Percentiles rank a stretch among this genome's conserved stretches.
Evolutionary conservation across 2,113 vertebrate genomes (phyloP).

Genomic region (Hepsetus odoe): DNA sequence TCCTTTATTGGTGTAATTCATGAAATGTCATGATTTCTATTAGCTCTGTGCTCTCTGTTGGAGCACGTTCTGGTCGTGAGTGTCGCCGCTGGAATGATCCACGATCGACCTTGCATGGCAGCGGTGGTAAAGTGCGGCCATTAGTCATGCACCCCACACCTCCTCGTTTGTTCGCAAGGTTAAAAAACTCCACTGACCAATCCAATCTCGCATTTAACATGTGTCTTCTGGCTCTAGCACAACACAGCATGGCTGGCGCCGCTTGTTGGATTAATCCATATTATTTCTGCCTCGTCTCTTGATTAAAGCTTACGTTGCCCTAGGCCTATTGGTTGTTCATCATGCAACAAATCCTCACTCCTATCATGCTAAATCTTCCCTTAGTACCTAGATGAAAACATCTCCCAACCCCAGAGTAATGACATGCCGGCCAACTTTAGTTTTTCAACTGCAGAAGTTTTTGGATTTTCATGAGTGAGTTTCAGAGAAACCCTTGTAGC

Average conservation of each 20-base stretch:
- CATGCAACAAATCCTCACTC: slow-evolving; percentile 2
- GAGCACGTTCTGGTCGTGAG: slow-evolving; percentile 29
- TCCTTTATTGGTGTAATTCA: slow-evolving; percentile 55
- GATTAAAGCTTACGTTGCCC: slow-evolving; percentile 27
- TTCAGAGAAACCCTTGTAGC: not conserved
- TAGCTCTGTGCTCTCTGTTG: slow-evolving; percentile 15
- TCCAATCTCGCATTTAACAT: slow-evolving; percentile 42
- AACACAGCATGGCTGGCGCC: slow-evolving; percentile 10
- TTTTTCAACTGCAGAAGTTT: not conserved
- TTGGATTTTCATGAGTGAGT: not conserved
- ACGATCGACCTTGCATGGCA: slow-evolving; percentile 11
- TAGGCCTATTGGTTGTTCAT: slow-evolving; percentile 15
- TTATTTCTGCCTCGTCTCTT: slow-evolving; percentile 34
- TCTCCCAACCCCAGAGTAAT: not conserved
- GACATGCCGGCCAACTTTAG: not conserved
- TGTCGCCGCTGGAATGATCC: not conserved
- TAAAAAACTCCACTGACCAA: slow-evolving; percentile 42
- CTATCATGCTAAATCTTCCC: slow-evolving; percentile 5
- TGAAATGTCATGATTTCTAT: slow-evolving; percentile 61
- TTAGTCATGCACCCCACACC: slow-evolving; percentile 20
- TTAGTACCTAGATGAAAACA: not conserved
- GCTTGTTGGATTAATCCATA: slow-evolving; percentile 44
- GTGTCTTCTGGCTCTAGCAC: slow-evolving; percentile 23
- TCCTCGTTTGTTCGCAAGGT: slow-evolving; percentile 40
- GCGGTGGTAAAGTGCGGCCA: not conserved